A percentile compares a stretch with the other conserved stretches of the same genome.
phyloP scores from a whole-genome alignment of 2,797 vertebrate genomes.

The Myotis daubentonii region DNA sequence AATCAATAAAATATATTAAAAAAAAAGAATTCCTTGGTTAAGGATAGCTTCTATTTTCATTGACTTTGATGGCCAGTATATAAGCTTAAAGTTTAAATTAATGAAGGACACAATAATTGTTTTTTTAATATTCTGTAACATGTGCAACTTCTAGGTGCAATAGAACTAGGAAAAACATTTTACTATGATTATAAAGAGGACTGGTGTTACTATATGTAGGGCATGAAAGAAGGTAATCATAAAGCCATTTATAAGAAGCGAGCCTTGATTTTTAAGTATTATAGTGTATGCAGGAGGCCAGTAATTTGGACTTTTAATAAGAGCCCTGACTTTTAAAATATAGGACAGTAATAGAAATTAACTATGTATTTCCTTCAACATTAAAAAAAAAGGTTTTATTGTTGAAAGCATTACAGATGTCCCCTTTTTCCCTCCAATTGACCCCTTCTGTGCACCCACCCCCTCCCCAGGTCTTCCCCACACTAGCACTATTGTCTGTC shows the following conservation, averaged over 20 bases:
- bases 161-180: neutral
- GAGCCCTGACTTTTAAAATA: neutral
- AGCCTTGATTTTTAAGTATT: conserved; percentile 31
- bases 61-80: neutral
- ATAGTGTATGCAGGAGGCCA: neutral
- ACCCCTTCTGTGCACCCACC: no score
- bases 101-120: neutral
- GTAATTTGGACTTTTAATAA: neutral
- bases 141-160: neutral
- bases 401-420: no score
- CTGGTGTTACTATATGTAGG: neutral
- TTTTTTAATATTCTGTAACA: neutral
- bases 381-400: no score
- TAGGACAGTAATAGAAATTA: conserved; percentile 6
- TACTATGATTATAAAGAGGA: neutral
- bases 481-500: no score
- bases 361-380: neutral
- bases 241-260: conserved; percentile 38
- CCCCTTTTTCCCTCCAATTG: no score
- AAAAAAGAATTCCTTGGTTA: conserved; percentile 38
- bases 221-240: conserved; percentile 40
- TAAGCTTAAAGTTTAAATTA: conserved; percentile 21
- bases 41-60: conserved; percentile 19
- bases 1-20: no score
- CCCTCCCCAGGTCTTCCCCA: no score